Percentiles rank a stretch among this genome's conserved stretches.
Conservation (phyloP, 2,888 invertebrate species). For the Hypomecis atomaria region DNA sequence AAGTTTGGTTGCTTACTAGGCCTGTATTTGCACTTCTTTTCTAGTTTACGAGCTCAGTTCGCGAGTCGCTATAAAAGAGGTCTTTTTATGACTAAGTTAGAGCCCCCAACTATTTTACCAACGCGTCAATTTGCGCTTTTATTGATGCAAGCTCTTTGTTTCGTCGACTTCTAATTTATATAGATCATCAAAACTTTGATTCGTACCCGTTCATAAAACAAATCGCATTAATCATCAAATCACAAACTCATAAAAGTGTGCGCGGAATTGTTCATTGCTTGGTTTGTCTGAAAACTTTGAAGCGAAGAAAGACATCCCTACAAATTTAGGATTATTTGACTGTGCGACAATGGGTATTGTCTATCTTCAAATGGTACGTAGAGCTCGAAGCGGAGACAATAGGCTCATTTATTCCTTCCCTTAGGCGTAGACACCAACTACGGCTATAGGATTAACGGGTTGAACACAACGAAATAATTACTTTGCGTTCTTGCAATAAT, state of each 20-base stretch:
- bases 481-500: constrained; percentile 55
- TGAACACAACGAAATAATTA: constrained; percentile 69
- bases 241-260: constrained; percentile 42
- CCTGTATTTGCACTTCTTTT: constrained; percentile 57
- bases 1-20: constrained; percentile 48
- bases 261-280: constrained; percentile 54
- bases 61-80: constrained; percentile 60
- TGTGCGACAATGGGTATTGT: constrained; percentile 76
- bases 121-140: constrained; percentile 59
- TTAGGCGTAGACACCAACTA: constrained; percentile 72
- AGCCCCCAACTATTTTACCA: constrained; percentile 52
- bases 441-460: constrained; percentile 66
- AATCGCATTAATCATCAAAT: constrained; percentile 45
- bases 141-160: constrained; percentile 47
- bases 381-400: constrained; percentile 69
- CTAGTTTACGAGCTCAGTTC: constrained; percentile 64
- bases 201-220: constrained; percentile 30
- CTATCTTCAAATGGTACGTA: constrained; percentile 71
- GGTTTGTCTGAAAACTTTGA: constrained; percentile 61
- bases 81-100: constrained; percentile 65
- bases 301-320: constrained; percentile 67
- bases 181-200: constrained; percentile 30
- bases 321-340: constrained; percentile 74
- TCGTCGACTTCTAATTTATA: constrained; percentile 37
- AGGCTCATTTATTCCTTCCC: constrained; percentile 76